phyloP scores from a whole-genome alignment of 2,888 invertebrate species.

The Fissipunctia ypsillon region DNA sequence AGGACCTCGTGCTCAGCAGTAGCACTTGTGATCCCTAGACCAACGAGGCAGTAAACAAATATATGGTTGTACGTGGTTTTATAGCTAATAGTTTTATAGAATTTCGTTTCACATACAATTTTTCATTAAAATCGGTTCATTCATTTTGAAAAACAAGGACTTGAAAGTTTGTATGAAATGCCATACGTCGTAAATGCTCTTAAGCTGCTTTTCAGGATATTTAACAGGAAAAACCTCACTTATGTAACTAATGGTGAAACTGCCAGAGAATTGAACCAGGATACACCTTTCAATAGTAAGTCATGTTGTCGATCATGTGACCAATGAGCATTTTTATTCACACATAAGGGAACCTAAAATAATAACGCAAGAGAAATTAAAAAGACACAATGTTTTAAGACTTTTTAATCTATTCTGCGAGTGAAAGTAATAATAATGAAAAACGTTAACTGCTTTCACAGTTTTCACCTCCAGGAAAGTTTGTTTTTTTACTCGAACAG shows the following conservation, averaged over 20 bases:
- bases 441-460: background rate
- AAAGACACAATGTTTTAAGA: background rate
- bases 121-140: no score
- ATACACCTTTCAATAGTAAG: background rate
- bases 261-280: background rate
- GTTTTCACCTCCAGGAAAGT: background rate
- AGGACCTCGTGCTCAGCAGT: no score
- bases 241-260: no score
- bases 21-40: no score
- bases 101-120: no score
- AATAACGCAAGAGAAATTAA: background rate
- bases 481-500: conserved; percentile 9
- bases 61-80: no score
- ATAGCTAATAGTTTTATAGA: no score
- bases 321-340: background rate
- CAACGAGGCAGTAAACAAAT: no score
- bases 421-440: conserved; percentile 2
- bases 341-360: background rate
- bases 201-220: background rate
- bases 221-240: background rate
- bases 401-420: conserved; percentile 23
- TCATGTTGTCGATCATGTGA: background rate
- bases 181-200: no score
- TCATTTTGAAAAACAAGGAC: no score
- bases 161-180: no score